These are phyloP conservation scores for Cottus gobio DNA, from an alignment of 2,113 vertebrate species.

Conservation along the genomic window DNA sequence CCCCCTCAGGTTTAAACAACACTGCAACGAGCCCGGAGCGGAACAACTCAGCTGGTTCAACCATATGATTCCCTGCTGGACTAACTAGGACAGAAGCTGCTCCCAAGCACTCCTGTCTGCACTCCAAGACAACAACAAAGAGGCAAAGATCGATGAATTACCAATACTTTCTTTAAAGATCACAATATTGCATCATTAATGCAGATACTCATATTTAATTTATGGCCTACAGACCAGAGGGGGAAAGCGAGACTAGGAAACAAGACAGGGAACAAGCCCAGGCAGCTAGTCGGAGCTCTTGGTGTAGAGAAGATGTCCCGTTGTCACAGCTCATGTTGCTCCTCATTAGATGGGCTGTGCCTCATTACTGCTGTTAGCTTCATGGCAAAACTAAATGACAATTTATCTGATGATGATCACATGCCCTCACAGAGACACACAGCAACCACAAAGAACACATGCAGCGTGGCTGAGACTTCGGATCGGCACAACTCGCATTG, in stretches of 20 bases:
- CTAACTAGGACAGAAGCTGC: not conserved
- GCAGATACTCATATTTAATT: conserved; percentile 24
- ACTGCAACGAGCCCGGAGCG: not conserved
- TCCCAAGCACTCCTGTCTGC: not conserved
- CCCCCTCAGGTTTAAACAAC: not conserved
- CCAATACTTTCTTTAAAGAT: conserved; percentile 19
- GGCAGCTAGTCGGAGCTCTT: conserved; percentile 22
- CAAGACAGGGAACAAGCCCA: not conserved
- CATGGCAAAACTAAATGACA: conserved; percentile 1
- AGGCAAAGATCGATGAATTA: not conserved
- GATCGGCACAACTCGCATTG: not conserved
- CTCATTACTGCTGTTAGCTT: not conserved
- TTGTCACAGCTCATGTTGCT: conserved; percentile 18
- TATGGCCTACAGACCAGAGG: not conserved
- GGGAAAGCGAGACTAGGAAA: not conserved
- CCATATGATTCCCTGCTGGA: not conserved
- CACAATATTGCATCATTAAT: conserved; percentile 3
- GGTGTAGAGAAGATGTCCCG: conserved; percentile 5
- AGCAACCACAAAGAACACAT: not conserved
- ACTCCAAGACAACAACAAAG: conserved; percentile 4
- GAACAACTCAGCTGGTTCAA: not conserved
- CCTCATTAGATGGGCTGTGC: not conserved
- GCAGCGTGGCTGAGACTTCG: not conserved
- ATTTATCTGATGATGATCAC: not conserved
- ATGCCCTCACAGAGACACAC: not conserved